Conservation (phyloP, 2,888 invertebrate species). For the Pammene aurita region DNA sequence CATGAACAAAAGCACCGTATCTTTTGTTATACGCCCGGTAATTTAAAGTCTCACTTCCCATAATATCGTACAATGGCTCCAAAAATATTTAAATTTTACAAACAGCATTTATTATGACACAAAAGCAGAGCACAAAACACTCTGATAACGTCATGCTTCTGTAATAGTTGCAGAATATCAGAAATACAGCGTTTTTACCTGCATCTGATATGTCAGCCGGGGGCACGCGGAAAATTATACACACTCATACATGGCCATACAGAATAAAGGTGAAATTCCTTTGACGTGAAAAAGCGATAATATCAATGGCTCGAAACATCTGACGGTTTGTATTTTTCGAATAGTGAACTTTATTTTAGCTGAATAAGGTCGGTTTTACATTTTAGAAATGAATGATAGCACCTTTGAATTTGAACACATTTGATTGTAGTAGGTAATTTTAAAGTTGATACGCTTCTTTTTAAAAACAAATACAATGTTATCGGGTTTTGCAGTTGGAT, state of each 20-base stretch:
- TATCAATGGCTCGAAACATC: not conserved
- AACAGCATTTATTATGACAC: constrained; percentile 27
- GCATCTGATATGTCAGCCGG: constrained; percentile 68
- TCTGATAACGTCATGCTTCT: constrained; percentile 43
- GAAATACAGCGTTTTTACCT: constrained; percentile 66
- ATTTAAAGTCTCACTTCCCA: constrained; percentile 12
- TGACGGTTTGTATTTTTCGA: not conserved
- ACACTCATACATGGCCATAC: constrained; percentile 41
- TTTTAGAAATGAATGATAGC: not conserved
- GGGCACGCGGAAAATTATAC: constrained; percentile 60
- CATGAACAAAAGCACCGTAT: constrained; percentile 3
- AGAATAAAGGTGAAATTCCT: constrained; percentile 27
- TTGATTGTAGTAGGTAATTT: not conserved
- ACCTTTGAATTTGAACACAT: not conserved
- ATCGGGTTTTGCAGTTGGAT: not conserved
- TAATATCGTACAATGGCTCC: constrained; percentile 4
- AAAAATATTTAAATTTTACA: constrained; percentile 21
- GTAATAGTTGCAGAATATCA: constrained; percentile 48
- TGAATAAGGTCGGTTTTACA: not conserved
- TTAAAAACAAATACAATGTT: constrained; percentile 13
- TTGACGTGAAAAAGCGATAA: constrained; percentile 15
- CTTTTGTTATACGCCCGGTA: constrained; percentile 15
- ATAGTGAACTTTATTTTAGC: not conserved
- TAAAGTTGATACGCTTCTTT: constrained; percentile 14
- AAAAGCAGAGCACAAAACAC: constrained; percentile 34